Evolutionary conservation across 2,797 vertebrate species (phyloP).

Genomic region (Xenops minutus): DNA sequence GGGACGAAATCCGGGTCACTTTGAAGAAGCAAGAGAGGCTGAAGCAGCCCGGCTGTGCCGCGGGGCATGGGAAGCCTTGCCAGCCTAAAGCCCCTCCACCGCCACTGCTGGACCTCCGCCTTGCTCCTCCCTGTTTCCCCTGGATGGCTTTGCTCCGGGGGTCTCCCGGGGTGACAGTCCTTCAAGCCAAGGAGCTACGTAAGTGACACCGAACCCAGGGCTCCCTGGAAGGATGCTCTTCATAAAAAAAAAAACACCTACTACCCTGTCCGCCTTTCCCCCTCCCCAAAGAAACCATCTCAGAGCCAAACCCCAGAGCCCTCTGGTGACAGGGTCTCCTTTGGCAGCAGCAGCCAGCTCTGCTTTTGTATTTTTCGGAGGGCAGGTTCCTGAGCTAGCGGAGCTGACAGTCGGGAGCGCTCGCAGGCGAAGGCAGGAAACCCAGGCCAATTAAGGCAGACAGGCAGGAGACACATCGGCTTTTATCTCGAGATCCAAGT

Average conservation of each 20-base stretch:
- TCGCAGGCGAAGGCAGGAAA: background rate
- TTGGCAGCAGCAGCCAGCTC: background rate
- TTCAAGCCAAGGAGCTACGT: background rate
- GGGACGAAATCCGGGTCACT: background rate
- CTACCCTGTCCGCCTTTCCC: background rate
- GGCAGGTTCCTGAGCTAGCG: background rate
- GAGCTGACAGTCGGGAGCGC: background rate
- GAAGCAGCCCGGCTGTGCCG: background rate
- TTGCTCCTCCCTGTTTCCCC: background rate
- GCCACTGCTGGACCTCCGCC: background rate
- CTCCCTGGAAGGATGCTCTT: background rate
- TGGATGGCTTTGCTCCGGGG: background rate
- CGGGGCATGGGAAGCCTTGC: background rate
- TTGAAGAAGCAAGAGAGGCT: background rate
- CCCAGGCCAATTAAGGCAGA: constrained; percentile 46
- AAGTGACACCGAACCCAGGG: accelerated
- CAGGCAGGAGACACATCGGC: constrained; percentile 32
- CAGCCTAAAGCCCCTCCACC: accelerated
- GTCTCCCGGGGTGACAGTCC: background rate
- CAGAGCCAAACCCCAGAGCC: background rate
- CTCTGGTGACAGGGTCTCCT: background rate
- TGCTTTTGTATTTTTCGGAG: background rate
- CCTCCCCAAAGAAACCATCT: background rate
- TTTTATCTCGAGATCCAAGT: constrained; percentile 50
- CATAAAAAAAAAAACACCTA: background rate